Percentiles rank a stretch among this genome's conserved stretches.
Evolutionary conservation across 2,797 vertebrate species (phyloP).

Genomic region (Mallotus villosus): DNA sequence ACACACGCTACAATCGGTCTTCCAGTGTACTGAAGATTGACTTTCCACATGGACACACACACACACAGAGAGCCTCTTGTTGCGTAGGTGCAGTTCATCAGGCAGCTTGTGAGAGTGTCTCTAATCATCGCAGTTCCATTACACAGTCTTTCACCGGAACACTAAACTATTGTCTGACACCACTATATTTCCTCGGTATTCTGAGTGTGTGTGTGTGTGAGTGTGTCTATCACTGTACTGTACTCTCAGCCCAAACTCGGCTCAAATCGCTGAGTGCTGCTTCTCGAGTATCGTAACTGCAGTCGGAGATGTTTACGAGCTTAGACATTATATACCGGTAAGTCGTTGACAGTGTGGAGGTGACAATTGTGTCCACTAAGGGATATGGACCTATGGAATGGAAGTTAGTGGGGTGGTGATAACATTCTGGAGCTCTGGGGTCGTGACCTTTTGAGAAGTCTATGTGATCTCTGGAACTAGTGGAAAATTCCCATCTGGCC

Average conservation of each 20-base stretch:
- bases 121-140: conserved; percentile 61
- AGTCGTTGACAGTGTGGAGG: too few relatives aligned
- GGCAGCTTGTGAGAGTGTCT: conserved; percentile 52
- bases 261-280: too few relatives aligned
- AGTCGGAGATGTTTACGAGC: background rate
- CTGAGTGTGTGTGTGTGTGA: background rate
- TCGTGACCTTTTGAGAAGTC: background rate
- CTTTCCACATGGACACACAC: background rate
- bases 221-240: background rate
- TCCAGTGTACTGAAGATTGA: too few relatives aligned
- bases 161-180: conserved; percentile 41
- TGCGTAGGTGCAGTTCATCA: background rate
- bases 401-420: background rate
- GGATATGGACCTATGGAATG: too few relatives aligned
- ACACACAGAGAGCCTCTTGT: background rate
- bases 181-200: conserved; percentile 34
- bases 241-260: too few relatives aligned
- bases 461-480: background rate
- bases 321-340: too few relatives aligned
- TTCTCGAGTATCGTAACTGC: background rate
- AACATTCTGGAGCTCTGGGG: background rate
- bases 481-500: background rate
- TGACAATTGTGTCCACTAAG: too few relatives aligned
- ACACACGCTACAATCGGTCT: background rate
- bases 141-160: conserved; percentile 42